Percentiles rank a stretch among this genome's conserved stretches.
phyloP scores from a whole-genome alignment of 1,140 invertebrate genomes.

The Tenebrio molitor region DNA sequence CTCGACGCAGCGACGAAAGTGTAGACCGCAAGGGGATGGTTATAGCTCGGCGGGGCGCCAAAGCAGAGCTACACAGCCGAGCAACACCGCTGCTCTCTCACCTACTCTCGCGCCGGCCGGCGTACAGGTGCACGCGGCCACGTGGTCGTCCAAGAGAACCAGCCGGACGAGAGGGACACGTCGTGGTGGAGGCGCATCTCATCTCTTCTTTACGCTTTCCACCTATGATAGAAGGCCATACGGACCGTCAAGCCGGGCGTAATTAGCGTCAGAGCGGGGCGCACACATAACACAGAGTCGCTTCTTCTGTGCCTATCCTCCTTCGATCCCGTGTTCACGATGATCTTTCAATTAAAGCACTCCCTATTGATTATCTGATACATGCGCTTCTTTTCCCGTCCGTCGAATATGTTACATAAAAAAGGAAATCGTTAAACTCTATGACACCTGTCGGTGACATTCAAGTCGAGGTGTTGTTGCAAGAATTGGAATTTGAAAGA shows the following conservation, averaged over 20 bases:
- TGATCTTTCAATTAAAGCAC: slow-evolving; percentile 36
- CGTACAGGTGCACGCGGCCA: slow-evolving; percentile 47
- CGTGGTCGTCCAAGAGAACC: slow-evolving; percentile 35
- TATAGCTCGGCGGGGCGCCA: slow-evolving; percentile 59
- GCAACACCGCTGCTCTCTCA: slow-evolving; percentile 47
- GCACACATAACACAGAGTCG: neutral
- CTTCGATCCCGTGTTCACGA: neutral
- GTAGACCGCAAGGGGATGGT: slow-evolving; percentile 62
- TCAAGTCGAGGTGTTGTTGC: neutral
- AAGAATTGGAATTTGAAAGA: neutral
- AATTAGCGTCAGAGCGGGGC: slow-evolving; percentile 31
- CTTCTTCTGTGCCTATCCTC: neutral
- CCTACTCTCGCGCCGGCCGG: slow-evolving; percentile 49
- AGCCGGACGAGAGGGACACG: neutral
- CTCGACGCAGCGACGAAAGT: slow-evolving; percentile 60
- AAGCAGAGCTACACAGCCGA: slow-evolving; percentile 53
- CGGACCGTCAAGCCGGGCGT: neutral
- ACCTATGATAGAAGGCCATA: neutral
- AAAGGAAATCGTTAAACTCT: neutral
- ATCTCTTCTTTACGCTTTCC: too few species aligned
- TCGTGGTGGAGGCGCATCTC: neutral
- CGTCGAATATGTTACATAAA: neutral
- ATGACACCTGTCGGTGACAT: neutral
- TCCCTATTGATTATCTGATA: slow-evolving; percentile 1
- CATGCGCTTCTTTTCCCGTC: slow-evolving; percentile 2